These are phyloP conservation scores for Diplodus puntazzo DNA, from an alignment of 2,797 vertebrate genomes.

Conservation along the genomic window DNA sequence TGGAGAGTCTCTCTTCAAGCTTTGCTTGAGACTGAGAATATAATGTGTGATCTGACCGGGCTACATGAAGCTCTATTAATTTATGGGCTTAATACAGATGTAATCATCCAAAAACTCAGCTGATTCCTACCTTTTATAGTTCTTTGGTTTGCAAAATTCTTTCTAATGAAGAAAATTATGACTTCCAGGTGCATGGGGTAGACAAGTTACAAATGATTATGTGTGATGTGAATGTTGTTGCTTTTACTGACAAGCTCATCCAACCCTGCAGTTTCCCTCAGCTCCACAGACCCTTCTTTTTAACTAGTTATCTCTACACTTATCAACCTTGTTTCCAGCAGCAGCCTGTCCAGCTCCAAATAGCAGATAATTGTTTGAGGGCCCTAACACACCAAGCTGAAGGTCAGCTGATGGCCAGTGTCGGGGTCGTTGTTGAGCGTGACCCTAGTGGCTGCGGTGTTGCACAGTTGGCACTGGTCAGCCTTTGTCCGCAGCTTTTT, in stretches of 20 bases:
- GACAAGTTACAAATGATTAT: neutral
- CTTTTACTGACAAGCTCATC: neutral
- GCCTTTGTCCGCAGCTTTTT: too few species aligned
- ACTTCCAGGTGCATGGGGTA: neutral
- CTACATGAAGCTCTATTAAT: neutral
- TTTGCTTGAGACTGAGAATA: constrained; percentile 7
- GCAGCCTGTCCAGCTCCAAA: neutral
- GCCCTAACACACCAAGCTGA: neutral
- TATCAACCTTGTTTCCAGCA: neutral
- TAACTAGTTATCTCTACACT: too few species aligned
- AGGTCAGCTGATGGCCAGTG: too few species aligned
- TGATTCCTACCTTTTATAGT: neutral
- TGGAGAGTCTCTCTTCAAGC: constrained; percentile 4
- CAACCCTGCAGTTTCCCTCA: neutral
- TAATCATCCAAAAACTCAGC: constrained; percentile 2
- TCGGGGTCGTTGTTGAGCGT: too few species aligned
- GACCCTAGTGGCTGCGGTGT: too few species aligned
- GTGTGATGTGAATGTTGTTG: neutral
- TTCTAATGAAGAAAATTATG: neutral
- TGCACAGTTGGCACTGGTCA: too few species aligned
- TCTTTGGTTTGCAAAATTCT: neutral
- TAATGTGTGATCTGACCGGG: neutral
- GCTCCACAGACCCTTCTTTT: neutral
- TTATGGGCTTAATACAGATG: constrained; percentile 6
- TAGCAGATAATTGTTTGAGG: too few species aligned